These are phyloP conservation scores for Andricus grossulariae DNA, from an alignment of 1,140 invertebrate genomes.

Conservation along the genomic window DNA sequence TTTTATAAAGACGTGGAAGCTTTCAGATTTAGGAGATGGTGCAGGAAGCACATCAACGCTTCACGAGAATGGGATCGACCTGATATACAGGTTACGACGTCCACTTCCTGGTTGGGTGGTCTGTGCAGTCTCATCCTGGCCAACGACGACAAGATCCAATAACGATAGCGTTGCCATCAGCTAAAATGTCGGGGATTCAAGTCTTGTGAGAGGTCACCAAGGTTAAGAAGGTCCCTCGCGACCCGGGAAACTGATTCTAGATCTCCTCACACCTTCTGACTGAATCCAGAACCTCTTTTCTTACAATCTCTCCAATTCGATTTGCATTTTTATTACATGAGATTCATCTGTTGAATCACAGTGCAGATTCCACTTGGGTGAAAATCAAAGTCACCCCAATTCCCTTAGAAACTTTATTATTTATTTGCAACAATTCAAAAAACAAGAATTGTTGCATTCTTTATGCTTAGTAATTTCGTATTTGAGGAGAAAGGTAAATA, in stretches of 20 bases:
- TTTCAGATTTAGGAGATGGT: constrained; percentile 14
- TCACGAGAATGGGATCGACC: not conserved
- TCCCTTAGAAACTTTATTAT: too few species aligned
- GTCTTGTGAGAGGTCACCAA: constrained; percentile 6
- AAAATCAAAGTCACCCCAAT: too few species aligned
- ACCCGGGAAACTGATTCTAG: not conserved
- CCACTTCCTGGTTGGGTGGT: constrained; percentile 12
- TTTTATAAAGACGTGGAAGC: not conserved
- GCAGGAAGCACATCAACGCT: constrained; percentile 1
- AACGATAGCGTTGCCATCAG: constrained; percentile 15
- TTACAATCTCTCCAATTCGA: too few species aligned
- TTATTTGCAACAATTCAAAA: too few species aligned
- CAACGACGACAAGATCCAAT: constrained; percentile 29
- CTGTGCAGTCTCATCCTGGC: constrained; percentile 3
- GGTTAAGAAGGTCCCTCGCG: not conserved
- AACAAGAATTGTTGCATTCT: too few species aligned
- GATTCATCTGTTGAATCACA: too few species aligned
- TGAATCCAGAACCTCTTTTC: not conserved
- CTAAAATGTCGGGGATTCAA: constrained; percentile 18
- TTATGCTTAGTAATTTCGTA: too few species aligned
- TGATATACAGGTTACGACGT: constrained; percentile 19
- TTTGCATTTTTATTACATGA: too few species aligned
- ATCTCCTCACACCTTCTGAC: not conserved
- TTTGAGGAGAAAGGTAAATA: too few species aligned
- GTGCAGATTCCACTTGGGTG: too few species aligned